These are phyloP conservation scores for human DNA, from an alignment of 2,113 vertebrate genomes.

Conservation along the genomic window GRCh38 chr14:79172501-79173000, in stretches of 20 bases:
- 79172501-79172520: neutral
- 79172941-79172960: neutral
- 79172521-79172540: neutral
- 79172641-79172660: neutral
- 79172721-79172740: neutral
- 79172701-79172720: neutral
- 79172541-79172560: neutral
- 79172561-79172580: neutral
- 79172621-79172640: neutral
- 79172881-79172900: neutral
- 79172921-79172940: neutral
- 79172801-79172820: neutral
- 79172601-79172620: neutral
- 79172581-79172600: neutral
- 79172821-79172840: neutral
- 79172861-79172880: neutral
- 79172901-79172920: neutral
- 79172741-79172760: neutral
- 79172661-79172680: neutral
- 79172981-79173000: slow-evolving; percentile 6
- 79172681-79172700: neutral
- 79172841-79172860: neutral
- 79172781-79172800: neutral
- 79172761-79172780: neutral
- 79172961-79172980: neutral